Conservation (phyloP, 2,113 vertebrate genomes). For the Bombycilla garrulus region DNA sequence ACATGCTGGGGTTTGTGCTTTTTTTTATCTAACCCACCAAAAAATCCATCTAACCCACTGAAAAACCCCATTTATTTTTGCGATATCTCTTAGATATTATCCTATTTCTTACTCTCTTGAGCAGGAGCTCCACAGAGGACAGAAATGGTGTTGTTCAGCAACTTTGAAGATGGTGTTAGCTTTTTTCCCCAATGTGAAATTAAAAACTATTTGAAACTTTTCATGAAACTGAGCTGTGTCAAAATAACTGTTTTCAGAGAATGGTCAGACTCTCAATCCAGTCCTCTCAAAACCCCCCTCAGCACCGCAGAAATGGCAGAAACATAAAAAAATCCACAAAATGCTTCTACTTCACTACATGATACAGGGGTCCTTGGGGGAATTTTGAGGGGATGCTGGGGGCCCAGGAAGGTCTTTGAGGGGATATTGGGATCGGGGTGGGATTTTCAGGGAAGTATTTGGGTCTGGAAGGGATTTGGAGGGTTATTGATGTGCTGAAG, state of each 20-base stretch:
- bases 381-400: no score
- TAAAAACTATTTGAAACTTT: not conserved
- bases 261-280: constrained; percentile 1
- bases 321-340: not conserved
- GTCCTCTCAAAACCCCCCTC: not conserved
- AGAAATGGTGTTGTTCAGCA: not conserved
- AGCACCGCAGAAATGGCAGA: not conserved
- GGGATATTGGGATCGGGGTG: no score
- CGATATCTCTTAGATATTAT: not conserved
- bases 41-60: not conserved
- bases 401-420: no score
- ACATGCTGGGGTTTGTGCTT: not conserved
- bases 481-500: no score
- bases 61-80: not conserved
- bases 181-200: not conserved
- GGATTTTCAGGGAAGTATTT: no score
- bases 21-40: not conserved
- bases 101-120: not conserved
- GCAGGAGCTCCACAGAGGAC: not conserved
- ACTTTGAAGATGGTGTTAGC: not conserved
- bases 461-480: no score
- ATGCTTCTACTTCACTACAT: not conserved
- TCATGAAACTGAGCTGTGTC: not conserved
- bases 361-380: no score
- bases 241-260: not conserved